Conservation (phyloP, 2,797 vertebrate species). For the Acropternis orthonyx region DNA sequence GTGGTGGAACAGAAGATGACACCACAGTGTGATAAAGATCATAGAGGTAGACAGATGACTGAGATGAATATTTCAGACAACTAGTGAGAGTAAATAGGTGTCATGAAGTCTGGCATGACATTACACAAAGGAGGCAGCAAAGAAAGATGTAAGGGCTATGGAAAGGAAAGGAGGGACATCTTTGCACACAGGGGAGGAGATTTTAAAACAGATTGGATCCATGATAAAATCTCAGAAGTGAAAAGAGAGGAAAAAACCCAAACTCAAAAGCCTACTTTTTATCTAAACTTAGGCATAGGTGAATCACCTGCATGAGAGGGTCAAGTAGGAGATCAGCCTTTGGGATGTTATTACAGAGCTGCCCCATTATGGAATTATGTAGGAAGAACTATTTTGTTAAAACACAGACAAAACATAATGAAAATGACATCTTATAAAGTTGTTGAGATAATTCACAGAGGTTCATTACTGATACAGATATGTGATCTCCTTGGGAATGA, state of each 20-base stretch:
- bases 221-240: not conserved
- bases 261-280: not conserved
- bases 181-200: not conserved
- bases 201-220: not conserved
- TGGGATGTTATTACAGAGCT: not conserved
- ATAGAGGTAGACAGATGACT: not conserved
- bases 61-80: not conserved
- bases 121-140: not conserved
- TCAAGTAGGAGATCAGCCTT: not conserved
- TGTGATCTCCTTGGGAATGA: not conserved
- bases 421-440: not conserved
- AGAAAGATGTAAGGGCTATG: not conserved
- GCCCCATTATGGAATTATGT: not conserved
- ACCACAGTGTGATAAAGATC: not conserved
- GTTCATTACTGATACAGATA: not conserved
- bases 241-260: not conserved
- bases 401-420: not conserved
- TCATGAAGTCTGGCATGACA: accelerated
- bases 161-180: not conserved
- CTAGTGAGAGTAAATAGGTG: not conserved
- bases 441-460: not conserved
- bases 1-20: not conserved
- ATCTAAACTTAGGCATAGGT: not conserved
- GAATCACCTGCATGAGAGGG: not conserved
- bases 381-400: not conserved